phyloP scores from a whole-genome alignment of 2,113 vertebrate species.

The Triplophysa tibetana region DNA sequence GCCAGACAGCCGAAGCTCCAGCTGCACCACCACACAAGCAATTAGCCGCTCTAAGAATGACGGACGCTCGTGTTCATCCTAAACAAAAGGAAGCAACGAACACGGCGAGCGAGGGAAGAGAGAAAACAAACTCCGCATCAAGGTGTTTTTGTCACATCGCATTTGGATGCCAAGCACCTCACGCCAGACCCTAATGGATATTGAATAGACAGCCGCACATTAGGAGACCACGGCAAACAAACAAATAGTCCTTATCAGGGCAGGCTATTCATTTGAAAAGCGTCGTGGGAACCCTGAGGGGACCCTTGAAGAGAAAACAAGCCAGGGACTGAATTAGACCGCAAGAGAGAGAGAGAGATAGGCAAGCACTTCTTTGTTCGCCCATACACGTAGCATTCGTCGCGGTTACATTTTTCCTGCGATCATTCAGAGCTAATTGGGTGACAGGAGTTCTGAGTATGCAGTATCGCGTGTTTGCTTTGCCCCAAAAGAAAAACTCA shows the following conservation, averaged over 20 bases:
- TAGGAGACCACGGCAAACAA: conserved; percentile 51
- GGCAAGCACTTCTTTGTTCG: conserved; percentile 14
- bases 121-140: conserved; percentile 55
- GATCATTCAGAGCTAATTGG: conserved; percentile 57
- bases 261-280: conserved; percentile 53
- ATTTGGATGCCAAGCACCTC: conserved; percentile 47
- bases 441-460: conserved; percentile 43
- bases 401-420: conserved; percentile 39
- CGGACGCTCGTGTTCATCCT: conserved; percentile 45
- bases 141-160: conserved; percentile 57
- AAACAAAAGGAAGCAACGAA: conserved; percentile 47
- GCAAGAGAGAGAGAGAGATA: neutral
- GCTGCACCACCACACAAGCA: conserved; percentile 47
- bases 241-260: conserved; percentile 53
- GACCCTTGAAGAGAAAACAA: conserved; percentile 29
- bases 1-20: conserved; percentile 46
- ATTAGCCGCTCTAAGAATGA: conserved; percentile 54
- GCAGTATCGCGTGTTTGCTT: conserved; percentile 36
- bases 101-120: neutral
- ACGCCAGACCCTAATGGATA: conserved; percentile 51
- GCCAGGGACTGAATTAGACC: conserved; percentile 13
- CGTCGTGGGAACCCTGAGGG: conserved; percentile 46
- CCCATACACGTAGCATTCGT: conserved; percentile 25
- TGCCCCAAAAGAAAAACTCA: conserved; percentile 36
- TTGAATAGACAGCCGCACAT: conserved; percentile 54